These are phyloP conservation scores for Phortica variegata DNA, from an alignment of 1,140 invertebrate species.

Conservation along the genomic window DNA sequence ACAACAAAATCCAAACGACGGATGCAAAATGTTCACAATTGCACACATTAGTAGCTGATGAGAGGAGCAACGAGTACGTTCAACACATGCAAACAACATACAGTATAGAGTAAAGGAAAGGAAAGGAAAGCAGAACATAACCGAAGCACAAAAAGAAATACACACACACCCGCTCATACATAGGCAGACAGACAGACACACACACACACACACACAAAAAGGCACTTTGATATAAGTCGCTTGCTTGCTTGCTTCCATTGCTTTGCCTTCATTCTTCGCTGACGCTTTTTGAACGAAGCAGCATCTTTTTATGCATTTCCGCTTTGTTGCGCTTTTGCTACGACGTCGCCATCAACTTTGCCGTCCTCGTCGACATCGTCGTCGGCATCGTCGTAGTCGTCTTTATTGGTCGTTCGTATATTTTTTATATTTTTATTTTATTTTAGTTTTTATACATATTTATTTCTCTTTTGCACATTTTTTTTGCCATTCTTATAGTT, in stretches of 20 bases:
- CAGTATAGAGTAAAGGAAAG: slow-evolving; percentile 5
- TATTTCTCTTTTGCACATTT: slow-evolving; percentile 1
- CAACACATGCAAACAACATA: not conserved
- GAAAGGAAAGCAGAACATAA: slow-evolving; percentile 7
- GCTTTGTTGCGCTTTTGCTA: slow-evolving; percentile 8
- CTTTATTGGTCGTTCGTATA: no score
- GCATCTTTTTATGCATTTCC: slow-evolving; percentile 4
- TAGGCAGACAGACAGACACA: slow-evolving; percentile 4
- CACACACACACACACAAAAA: slow-evolving; percentile 17
- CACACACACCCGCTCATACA: no score
- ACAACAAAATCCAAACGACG: slow-evolving; percentile 15
- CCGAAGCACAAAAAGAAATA: no score
- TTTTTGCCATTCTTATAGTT: not conserved
- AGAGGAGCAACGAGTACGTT: no score
- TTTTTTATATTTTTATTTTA: slow-evolving; percentile 31
- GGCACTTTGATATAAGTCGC: slow-evolving; percentile 39
- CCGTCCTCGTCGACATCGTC: no score
- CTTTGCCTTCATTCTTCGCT: not conserved
- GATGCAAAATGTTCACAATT: slow-evolving; percentile 30
- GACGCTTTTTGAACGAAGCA: not conserved
- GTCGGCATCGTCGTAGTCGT: no score
- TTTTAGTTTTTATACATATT: slow-evolving; percentile 15
- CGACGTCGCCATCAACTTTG: slow-evolving; percentile 23
- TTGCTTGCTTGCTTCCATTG: slow-evolving; percentile 14
- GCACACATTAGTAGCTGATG: slow-evolving; percentile 26